Evolutionary conservation across 2,888 invertebrate species (phyloP).

Genomic region (Amphipyra tragopoginis): DNA sequence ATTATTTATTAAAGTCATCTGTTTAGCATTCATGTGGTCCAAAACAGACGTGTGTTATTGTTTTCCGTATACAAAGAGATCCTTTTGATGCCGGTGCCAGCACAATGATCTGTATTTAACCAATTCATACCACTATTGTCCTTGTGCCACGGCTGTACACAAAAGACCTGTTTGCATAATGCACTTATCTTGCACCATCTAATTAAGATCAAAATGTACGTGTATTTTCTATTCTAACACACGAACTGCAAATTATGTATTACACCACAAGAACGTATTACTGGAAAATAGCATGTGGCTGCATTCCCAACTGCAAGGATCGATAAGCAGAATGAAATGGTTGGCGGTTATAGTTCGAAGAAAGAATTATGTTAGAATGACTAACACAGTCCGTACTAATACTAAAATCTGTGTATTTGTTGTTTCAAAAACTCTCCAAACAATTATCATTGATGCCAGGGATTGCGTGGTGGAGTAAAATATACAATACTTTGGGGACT

Average conservation of each 20-base stretch:
- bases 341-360: constrained; percentile 31
- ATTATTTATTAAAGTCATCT: constrained; percentile 59
- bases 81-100: constrained; percentile 78
- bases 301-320: constrained; percentile 46
- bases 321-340: constrained; percentile 53
- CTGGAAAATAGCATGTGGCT: constrained; percentile 57
- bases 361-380: constrained; percentile 44
- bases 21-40: constrained; percentile 63
- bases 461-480: neutral
- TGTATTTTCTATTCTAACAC: constrained; percentile 54
- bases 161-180: constrained; percentile 84
- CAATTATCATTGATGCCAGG: too few species aligned
- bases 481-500: neutral
- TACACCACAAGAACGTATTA: constrained; percentile 55
- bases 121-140: constrained; percentile 81
- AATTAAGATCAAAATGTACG: constrained; percentile 65
- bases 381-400: constrained; percentile 3
- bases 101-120: constrained; percentile 81
- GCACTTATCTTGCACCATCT: constrained; percentile 73
- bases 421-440: neutral
- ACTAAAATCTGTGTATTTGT: constrained; percentile 1
- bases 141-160: constrained; percentile 70
- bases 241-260: constrained; percentile 54
- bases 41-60: constrained; percentile 78
- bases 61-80: constrained; percentile 82